phyloP scores from a whole-genome alignment of 2,113 vertebrate genomes.

The Anguilla rostrata region DNA sequence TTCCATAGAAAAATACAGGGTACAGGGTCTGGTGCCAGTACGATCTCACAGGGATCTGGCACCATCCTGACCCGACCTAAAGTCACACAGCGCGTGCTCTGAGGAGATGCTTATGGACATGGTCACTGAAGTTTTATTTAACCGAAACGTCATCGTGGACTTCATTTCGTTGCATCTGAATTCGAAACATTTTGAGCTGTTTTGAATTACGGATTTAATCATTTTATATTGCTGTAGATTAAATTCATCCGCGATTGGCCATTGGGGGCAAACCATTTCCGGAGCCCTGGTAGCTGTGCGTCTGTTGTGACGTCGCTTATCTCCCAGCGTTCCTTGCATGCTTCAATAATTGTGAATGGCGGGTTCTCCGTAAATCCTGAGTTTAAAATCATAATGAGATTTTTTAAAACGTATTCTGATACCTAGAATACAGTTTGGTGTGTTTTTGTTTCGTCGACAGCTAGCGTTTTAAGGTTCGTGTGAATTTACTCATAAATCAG shows the following conservation, averaged over 20 bases:
- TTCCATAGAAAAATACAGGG: no score
- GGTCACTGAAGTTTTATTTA: no score
- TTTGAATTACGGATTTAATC: neutral
- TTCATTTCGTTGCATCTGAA: neutral
- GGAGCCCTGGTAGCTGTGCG: neutral
- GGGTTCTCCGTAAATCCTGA: slow-evolving; percentile 54
- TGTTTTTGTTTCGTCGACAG: neutral
- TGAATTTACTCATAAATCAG: neutral
- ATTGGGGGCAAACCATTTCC: neutral
- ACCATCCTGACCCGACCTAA: no score
- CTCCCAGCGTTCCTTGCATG: slow-evolving; percentile 63
- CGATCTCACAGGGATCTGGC: no score
- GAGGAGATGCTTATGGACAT: neutral
- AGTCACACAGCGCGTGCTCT: neutral
- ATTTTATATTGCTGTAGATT: neutral
- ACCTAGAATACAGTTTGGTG: neutral
- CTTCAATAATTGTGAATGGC: slow-evolving; percentile 65
- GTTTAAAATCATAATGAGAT: slow-evolving; percentile 17
- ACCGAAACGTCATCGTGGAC: neutral
- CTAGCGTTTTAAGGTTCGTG: neutral
- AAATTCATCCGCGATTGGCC: neutral
- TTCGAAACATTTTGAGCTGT: neutral
- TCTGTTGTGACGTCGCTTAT: slow-evolving; percentile 44
- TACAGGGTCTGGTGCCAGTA: no score
- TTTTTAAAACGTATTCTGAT: neutral